Evolutionary conservation across 2,113 vertebrate genomes (phyloP), one percentile per base, ranked within the genome.

Genomic region (Pelobates fuscus): DNA sequence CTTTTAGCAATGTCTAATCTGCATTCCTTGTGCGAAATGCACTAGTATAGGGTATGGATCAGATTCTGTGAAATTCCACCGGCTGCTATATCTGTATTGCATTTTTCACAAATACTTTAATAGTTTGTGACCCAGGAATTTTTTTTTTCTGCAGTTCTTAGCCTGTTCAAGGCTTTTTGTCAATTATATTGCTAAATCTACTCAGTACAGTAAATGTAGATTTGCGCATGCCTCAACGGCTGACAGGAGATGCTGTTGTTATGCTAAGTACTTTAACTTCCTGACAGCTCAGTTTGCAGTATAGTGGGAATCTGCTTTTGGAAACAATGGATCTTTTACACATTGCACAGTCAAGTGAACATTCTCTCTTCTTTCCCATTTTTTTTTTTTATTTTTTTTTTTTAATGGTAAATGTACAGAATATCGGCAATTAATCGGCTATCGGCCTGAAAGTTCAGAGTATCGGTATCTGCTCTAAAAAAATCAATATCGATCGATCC

Each of bases 231-330:
- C 30, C 70, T 77, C 27, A 0, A 1, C 58, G 57, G 26, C 52
- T 81, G 77, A 67, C 68, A 65, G 72, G 17, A 1, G 41, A 73
- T 73, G 54, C 59, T 57, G 79, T 59, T 63, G 0, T 0, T 79
- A 81, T 74, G 52, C 65, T 69, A 79, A 80, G 77, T 82, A 62
- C 21, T 70, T 52, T 73, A 10, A 43, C 0, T 0, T 69, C 26
- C 71, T 78, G 71, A 67, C 67, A 78, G 21, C 23, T 79, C 17
- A 24, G 77, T 55, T 58, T 82, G 79, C 81, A 77, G 29, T 82
- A 30, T 57, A 66, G 58, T 59, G 61, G 69, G 72, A 78, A 61
- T 78, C 76, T 82, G 62, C 55, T 23, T 2, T 30, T 60, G 67
- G 76, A 80, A 80, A 70, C 0, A 11, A 1, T 70, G 18, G 54